phyloP scores from a whole-genome alignment of 2,113 vertebrate genomes.

The Campylorhamphus procurvoides region DNA sequence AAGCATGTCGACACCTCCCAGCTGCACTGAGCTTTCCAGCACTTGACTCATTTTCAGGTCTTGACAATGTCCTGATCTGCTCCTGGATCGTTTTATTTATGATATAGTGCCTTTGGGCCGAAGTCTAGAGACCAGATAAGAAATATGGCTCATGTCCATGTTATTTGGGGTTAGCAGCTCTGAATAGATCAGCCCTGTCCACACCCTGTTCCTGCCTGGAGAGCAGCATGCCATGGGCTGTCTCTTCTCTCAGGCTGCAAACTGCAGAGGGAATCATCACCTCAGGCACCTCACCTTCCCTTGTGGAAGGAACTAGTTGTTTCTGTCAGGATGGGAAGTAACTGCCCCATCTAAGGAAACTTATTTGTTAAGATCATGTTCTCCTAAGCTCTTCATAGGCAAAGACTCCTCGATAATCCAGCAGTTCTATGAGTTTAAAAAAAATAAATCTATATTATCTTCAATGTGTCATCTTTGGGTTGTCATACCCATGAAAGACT shows the following conservation, averaged over 20 bases:
- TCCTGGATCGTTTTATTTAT: neutral
- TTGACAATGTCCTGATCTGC: neutral
- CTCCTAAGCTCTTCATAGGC: neutral
- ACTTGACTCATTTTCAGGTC: neutral
- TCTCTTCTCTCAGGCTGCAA: neutral
- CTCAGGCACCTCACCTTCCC: neutral
- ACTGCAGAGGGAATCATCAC: neutral
- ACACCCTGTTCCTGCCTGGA: neutral
- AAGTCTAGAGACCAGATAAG: neutral
- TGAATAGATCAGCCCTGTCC: neutral
- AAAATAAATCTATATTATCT: neutral
- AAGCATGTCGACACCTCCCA: neutral
- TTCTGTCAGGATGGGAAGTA: neutral
- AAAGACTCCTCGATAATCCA: neutral
- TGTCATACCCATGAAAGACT: neutral
- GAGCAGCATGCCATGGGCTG: neutral
- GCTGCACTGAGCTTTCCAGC: neutral
- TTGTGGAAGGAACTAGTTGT: neutral
- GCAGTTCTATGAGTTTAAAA: neutral
- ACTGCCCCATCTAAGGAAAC: neutral
- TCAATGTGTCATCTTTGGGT: neutral
- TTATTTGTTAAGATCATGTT: neutral
- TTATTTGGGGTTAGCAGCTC: neutral
- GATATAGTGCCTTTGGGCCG: neutral
- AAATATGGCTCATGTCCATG: neutral